These are phyloP conservation scores for Cyprinodon variegatus DNA, from an alignment of 2,113 vertebrate species.

Conservation along the genomic window DNA sequence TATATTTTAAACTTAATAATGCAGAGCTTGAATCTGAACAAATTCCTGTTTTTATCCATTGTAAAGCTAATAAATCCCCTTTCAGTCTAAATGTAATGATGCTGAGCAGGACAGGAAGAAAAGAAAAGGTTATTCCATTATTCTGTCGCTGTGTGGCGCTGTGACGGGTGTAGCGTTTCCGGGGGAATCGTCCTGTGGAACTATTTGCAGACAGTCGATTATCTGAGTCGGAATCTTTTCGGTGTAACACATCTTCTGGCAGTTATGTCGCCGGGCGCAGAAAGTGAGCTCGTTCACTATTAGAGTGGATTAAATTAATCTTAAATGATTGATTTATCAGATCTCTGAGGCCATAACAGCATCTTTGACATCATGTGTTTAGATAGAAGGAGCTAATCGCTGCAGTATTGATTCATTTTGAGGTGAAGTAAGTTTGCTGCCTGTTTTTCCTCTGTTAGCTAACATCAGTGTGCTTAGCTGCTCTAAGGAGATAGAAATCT, in stretches of 20 bases:
- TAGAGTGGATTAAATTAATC: slow-evolving; percentile 28
- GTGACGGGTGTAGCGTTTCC: background rate
- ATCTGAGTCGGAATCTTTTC: slow-evolving; percentile 38
- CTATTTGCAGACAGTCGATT: background rate
- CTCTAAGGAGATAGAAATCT: slow-evolving; percentile 20
- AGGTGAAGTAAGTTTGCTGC: slow-evolving; percentile 65
- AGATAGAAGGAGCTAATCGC: slow-evolving; percentile 2
- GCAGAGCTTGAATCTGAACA: too few species aligned
- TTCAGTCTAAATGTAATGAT: too few species aligned
- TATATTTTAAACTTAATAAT: too few species aligned
- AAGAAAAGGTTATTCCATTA: background rate
- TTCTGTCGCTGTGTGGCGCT: background rate
- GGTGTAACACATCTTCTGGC: slow-evolving; percentile 50
- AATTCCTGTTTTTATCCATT: too few species aligned
- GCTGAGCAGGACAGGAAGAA: background rate
- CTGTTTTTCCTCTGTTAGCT: slow-evolving; percentile 56
- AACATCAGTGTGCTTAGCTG: slow-evolving; percentile 56
- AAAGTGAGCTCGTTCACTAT: slow-evolving; percentile 32
- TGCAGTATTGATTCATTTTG: slow-evolving; percentile 27
- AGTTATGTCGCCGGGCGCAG: slow-evolving; percentile 61
- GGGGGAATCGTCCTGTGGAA: slow-evolving; percentile 26
- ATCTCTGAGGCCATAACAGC: background rate
- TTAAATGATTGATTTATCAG: slow-evolving; percentile 5
- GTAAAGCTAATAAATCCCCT: too few species aligned
- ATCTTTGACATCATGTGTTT: slow-evolving; percentile 31